Percentiles rank a stretch among this genome's conserved stretches.
These are phyloP conservation scores for Sphaeramia orbicularis DNA, from an alignment of 2,797 vertebrate genomes.

Conservation along the genomic window DNA sequence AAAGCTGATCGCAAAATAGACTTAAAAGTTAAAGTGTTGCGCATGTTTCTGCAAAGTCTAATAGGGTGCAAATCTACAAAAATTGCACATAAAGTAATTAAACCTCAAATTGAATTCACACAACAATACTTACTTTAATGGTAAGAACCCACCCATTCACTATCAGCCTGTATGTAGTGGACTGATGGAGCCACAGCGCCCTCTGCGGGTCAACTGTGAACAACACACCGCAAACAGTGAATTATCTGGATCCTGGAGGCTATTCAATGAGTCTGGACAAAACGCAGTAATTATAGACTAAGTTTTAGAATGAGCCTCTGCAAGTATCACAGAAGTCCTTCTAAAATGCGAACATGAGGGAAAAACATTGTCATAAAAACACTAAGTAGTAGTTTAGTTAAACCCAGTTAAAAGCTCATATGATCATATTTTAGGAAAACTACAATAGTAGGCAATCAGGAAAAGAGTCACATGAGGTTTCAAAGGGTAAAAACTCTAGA, in stretches of 20 bases:
- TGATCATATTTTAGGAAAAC: conserved; percentile 2
- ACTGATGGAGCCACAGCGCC: conserved; percentile 30
- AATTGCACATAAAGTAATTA: neutral
- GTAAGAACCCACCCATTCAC: conserved; percentile 10
- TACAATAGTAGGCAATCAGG: neutral
- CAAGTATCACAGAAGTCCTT: conserved; percentile 28
- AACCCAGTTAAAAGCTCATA: conserved; percentile 4
- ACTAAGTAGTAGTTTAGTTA: conserved; percentile 10
- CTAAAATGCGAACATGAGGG: neutral
- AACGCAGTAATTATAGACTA: conserved; percentile 39
- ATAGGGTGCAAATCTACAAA: accelerated
- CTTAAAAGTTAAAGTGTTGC: conserved; percentile 15
- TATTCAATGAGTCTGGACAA: conserved; percentile 2
- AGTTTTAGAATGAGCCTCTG: neutral
- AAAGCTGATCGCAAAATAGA: conserved; percentile 51
- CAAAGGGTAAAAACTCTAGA: conserved; percentile 24
- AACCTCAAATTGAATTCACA: neutral
- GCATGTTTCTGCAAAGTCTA: neutral
- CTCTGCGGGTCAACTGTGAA: conserved; percentile 52
- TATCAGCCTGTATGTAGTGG: neutral
- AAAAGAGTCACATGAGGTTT: conserved; percentile 6
- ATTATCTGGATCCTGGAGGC: neutral
- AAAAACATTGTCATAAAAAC: conserved; percentile 27
- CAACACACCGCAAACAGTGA: conserved; percentile 20
- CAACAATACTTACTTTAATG: conserved; percentile 1